phyloP scores from a whole-genome alignment of 1,140 invertebrate species.

The Sitobion miscanthi region DNA sequence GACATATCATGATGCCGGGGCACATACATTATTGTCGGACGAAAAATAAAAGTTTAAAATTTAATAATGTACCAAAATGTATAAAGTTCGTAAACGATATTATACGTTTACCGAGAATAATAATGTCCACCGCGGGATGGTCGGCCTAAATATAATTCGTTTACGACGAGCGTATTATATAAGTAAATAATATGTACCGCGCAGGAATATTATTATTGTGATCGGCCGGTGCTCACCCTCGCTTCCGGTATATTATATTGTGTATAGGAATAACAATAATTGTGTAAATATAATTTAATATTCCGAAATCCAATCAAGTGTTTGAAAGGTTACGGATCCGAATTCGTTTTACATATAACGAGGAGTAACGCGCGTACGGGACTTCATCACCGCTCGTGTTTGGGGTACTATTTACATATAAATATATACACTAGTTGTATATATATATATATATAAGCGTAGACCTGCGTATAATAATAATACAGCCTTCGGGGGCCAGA shows the following conservation, averaged over 20 bases:
- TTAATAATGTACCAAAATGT: background rate
- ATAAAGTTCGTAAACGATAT: background rate
- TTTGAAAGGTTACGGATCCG: background rate
- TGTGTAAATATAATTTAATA: slow-evolving; percentile 20
- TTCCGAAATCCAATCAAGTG: slow-evolving; percentile 18
- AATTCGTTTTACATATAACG: background rate
- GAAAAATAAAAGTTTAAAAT: background rate
- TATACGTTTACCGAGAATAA: background rate
- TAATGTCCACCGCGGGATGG: background rate
- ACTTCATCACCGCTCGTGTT: no score
- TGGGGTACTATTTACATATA: background rate
- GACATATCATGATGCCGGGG: no score
- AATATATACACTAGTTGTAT: no score
- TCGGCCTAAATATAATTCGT: background rate
- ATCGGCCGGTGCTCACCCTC: background rate
- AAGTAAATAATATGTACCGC: background rate
- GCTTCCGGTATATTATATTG: background rate
- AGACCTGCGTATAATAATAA: background rate
- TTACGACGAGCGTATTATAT: background rate
- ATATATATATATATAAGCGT: background rate
- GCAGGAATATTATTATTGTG: background rate
- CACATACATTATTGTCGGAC: background rate
- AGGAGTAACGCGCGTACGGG: background rate
- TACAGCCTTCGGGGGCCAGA: background rate
- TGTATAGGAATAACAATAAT: background rate